Percentiles rank a stretch among this genome's conserved stretches.
phyloP scores from a whole-genome alignment of 2,797 vertebrate genomes.

The Centropyge bicolor region DNA sequence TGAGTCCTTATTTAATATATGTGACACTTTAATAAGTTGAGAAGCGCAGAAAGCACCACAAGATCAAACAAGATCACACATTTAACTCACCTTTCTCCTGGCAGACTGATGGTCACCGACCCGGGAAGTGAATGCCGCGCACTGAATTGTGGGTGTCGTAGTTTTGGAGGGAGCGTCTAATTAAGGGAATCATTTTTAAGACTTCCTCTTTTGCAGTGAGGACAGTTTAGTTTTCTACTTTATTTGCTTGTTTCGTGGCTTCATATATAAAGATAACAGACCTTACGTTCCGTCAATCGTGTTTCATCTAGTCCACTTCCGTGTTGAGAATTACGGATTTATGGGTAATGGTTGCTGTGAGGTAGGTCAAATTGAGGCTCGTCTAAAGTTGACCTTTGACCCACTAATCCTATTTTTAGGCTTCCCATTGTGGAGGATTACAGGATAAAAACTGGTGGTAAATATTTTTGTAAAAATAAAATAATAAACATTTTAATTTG shows the following conservation, averaged over 20 bases:
- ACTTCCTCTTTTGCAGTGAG: rapidly evolving
- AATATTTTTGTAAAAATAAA: neutral
- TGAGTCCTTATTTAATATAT: rapidly evolving
- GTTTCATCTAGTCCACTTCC: neutral
- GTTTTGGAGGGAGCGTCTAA: neutral
- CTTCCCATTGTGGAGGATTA: too few relatives aligned
- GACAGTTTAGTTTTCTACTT: rapidly evolving
- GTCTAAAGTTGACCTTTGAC: neutral
- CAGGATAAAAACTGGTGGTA: neutral
- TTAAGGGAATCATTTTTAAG: rapidly evolving
- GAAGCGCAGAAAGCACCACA: neutral
- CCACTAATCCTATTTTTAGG: neutral
- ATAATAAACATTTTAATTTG: too few relatives aligned
- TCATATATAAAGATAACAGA: neutral
- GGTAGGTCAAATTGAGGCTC: constrained; percentile 18
- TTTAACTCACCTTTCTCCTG: constrained; percentile 56
- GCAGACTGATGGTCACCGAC: constrained; percentile 17
- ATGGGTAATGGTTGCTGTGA: constrained; percentile 34
- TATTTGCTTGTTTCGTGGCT: rapidly evolving
- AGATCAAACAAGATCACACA: constrained; percentile 36
- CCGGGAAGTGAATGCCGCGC: constrained; percentile 48
- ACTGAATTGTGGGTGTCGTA: constrained; percentile 64
- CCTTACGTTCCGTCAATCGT: neutral
- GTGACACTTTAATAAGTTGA: neutral
- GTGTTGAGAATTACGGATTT: neutral